Percentiles rank a stretch among this genome's conserved stretches.
phyloP scores from a whole-genome alignment of 2,113 vertebrate genomes.

The Colius striatus region DNA sequence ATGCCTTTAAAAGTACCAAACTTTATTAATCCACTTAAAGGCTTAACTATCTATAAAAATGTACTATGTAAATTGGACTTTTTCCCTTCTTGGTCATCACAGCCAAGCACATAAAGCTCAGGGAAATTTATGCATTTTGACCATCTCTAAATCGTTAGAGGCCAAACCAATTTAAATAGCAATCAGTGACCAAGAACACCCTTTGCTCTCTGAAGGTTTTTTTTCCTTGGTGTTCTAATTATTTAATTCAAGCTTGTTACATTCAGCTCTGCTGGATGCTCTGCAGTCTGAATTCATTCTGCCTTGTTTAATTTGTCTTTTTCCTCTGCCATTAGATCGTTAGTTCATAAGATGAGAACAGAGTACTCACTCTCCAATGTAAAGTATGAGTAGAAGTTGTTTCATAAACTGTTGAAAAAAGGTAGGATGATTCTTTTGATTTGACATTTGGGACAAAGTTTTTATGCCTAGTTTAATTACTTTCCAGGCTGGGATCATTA shows the following conservation, averaged over 20 bases:
- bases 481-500: neutral
- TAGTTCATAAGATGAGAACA: neutral
- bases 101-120: conserved; percentile 4
- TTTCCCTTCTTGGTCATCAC: neutral
- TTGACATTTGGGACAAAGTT: neutral
- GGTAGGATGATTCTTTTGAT: neutral
- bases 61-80: conserved; percentile 32
- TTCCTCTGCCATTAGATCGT: conserved; percentile 3
- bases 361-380: neutral
- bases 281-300: conserved; percentile 27
- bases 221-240: conserved; percentile 49
- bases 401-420: conserved; percentile 13
- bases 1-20: neutral
- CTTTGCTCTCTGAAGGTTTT: conserved; percentile 51
- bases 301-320: conserved; percentile 50
- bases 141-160: conserved; percentile 47
- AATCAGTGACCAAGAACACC: conserved; percentile 68
- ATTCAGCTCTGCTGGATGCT: conserved; percentile 46
- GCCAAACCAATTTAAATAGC: conserved; percentile 65
- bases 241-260: conserved; percentile 52
- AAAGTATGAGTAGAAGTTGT: neutral
- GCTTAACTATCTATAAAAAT: conserved; percentile 33
- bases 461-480: neutral
- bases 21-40: conserved; percentile 47
- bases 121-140: conserved; percentile 52